phyloP scores from a whole-genome alignment of 2,113 vertebrate species.

The Acrocephalus kingi region DNA sequence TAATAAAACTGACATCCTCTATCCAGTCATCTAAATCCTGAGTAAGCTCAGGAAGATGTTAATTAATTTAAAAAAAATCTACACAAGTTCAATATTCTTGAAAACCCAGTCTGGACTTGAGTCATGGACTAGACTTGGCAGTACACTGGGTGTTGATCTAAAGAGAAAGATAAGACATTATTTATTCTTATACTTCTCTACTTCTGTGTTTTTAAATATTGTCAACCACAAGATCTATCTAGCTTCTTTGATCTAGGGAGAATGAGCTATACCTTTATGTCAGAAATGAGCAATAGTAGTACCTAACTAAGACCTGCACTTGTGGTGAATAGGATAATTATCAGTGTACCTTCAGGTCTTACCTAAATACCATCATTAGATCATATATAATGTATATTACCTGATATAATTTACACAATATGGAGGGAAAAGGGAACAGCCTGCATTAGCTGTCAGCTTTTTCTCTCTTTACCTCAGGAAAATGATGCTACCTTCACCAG shows the following conservation, averaged over 20 bases:
- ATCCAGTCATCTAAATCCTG: not conserved
- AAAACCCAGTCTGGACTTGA: not conserved
- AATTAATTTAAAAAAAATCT: not conserved
- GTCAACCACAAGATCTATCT: not conserved
- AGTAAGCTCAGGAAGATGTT: not conserved
- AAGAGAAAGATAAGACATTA: not conserved
- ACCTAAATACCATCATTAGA: not conserved
- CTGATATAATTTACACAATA: not conserved
- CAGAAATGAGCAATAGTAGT: not conserved
- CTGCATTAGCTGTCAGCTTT: not conserved
- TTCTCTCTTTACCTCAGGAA: not conserved
- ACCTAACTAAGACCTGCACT: not conserved
- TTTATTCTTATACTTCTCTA: not conserved
- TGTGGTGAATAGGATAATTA: not conserved
- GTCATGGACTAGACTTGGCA: not conserved
- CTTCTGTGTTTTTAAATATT: not conserved
- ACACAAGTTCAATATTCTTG: not conserved
- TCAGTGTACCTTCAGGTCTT: not conserved
- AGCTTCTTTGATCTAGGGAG: not conserved
- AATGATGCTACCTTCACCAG: not conserved
- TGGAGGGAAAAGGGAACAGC: not conserved
- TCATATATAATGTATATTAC: not conserved
- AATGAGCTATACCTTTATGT: not conserved
- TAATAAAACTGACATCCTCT: not conserved
- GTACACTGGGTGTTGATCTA: not conserved